Conservation (phyloP, 2,113 vertebrate genomes). For the Mus musculus region DNA sequence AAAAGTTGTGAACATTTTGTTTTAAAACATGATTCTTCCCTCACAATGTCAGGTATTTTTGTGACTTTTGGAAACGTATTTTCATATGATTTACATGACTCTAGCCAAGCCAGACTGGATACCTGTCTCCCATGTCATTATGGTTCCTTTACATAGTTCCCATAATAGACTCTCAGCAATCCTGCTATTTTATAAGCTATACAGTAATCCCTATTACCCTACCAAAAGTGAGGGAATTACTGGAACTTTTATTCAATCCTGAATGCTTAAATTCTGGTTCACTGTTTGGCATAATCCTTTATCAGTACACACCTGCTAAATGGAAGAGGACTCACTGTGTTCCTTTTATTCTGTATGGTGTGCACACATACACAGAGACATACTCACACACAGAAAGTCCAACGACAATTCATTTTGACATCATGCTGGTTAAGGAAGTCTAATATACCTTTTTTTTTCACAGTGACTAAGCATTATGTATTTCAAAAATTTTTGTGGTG, state of each 20-base stretch:
- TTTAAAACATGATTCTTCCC: neutral
- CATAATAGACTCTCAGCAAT: neutral
- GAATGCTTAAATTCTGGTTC: neutral
- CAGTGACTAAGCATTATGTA: neutral
- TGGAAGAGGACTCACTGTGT: neutral
- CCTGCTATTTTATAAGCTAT: neutral
- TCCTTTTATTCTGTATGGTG: neutral
- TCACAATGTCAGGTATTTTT: neutral
- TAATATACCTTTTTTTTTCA: constrained; percentile 28
- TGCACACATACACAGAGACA: neutral
- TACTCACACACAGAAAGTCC: constrained; percentile 46
- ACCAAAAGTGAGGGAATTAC: neutral
- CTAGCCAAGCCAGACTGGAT: neutral
- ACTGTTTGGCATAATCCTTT: neutral
- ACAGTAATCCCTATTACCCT: neutral
- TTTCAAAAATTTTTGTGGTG: constrained; percentile 41
- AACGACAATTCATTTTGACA: constrained; percentile 61
- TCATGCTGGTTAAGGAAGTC: constrained; percentile 39
- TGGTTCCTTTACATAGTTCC: no score
- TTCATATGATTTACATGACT: neutral
- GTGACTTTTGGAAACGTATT: neutral
- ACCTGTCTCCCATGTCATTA: neutral
- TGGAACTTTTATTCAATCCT: neutral
- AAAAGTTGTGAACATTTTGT: neutral
- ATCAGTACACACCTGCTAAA: neutral